Conservation (phyloP, 2,113 vertebrate genomes). For the Bos indicus region DNA sequence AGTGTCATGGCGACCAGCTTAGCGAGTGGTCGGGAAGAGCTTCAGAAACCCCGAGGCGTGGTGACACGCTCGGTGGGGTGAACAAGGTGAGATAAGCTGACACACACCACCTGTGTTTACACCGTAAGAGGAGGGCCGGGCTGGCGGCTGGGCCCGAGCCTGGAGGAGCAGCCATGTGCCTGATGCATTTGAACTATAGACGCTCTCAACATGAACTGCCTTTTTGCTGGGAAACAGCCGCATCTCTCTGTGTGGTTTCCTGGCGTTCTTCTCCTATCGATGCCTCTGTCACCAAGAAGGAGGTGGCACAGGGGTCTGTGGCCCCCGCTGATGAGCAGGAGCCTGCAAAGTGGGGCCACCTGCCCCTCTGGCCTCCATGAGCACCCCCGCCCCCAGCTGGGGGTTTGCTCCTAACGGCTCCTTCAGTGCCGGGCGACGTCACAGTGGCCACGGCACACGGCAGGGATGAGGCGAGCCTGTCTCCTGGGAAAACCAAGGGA, state of each 20-base stretch:
- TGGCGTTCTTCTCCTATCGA: neutral
- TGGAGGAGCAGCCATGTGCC: neutral
- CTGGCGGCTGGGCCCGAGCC: neutral
- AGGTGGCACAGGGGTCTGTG: neutral
- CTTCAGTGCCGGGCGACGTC: accelerated
- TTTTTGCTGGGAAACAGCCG: neutral
- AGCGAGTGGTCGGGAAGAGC: neutral
- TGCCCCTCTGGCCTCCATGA: neutral
- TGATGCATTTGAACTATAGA: accelerated
- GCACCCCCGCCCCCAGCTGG: neutral
- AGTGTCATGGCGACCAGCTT: accelerated
- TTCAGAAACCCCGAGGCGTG: neutral
- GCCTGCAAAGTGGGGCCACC: neutral
- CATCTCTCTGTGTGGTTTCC: neutral
- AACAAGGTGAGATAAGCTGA: neutral
- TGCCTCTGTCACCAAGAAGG: neutral
- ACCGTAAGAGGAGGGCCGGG: neutral
- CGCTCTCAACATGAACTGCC: accelerated
- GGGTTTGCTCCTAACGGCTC: neutral
- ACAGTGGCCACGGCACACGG: accelerated
- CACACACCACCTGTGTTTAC: accelerated
- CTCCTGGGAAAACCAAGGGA: neutral
- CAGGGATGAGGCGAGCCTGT: neutral
- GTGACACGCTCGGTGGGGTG: neutral
- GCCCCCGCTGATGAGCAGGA: neutral